Conservation (phyloP, 2,113 vertebrate species). For the Catagonus wagneri region DNA sequence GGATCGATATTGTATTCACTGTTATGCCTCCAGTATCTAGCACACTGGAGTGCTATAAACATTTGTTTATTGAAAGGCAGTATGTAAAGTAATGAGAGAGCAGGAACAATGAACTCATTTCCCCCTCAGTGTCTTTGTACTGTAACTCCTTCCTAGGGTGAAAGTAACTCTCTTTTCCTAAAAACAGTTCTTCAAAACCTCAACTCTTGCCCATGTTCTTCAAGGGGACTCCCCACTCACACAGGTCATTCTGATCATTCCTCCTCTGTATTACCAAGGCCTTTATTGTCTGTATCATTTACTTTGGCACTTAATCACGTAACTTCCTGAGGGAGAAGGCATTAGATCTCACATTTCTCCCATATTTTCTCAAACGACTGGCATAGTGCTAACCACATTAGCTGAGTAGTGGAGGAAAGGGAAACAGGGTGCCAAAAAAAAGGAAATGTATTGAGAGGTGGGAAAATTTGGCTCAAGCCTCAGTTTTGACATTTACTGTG, state of each 20-base stretch:
- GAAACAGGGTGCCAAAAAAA: background rate
- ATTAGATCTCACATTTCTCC: background rate
- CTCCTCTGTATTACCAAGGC: background rate
- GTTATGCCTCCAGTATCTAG: background rate
- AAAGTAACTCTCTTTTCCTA: slow-evolving; percentile 28
- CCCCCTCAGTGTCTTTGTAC: background rate
- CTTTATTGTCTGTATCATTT: background rate
- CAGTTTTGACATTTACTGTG: slow-evolving; percentile 12
- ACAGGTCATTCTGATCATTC: background rate
- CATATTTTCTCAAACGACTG: background rate
- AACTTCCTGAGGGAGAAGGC: background rate
- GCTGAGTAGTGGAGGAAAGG: background rate
- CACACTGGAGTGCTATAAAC: background rate
- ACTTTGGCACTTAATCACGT: background rate
- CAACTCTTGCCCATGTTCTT: background rate
- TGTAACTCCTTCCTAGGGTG: background rate
- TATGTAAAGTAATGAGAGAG: background rate
- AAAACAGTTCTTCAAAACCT: background rate
- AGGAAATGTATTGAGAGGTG: background rate
- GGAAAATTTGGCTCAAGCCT: background rate
- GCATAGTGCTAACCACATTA: background rate
- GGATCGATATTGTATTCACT: background rate
- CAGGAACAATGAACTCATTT: background rate
- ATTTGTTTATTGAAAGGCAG: slow-evolving; percentile 17
- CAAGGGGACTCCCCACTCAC: background rate